phyloP scores from a whole-genome alignment of 1,140 invertebrate genomes.

The Oryctes rhinoceros region DNA sequence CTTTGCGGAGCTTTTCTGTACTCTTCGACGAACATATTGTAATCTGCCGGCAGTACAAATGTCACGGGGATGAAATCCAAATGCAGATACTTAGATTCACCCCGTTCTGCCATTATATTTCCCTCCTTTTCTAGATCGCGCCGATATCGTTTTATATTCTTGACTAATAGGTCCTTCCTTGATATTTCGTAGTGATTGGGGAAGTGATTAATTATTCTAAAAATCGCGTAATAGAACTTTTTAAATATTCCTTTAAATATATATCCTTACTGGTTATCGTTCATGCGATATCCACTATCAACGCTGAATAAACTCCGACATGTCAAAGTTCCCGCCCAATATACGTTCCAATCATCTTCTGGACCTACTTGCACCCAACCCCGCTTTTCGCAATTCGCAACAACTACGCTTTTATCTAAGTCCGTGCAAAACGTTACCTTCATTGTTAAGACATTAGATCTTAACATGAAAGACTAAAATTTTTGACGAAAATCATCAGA shows the following conservation, averaged over 20 bases:
- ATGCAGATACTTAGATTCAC: slow-evolving; percentile 77
- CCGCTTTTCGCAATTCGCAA: slow-evolving; percentile 92
- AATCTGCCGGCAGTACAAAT: slow-evolving; percentile 92
- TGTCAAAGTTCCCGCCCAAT: slow-evolving; percentile 92
- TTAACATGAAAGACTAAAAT: slow-evolving; percentile 41
- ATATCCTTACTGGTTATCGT: slow-evolving; percentile 84
- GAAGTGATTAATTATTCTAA: slow-evolving; percentile 87
- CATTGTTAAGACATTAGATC: slow-evolving; percentile 55
- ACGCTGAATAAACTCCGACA: slow-evolving; percentile 91
- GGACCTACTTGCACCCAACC: slow-evolving; percentile 90
- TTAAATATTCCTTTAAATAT: not conserved
- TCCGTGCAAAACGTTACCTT: slow-evolving; percentile 88
- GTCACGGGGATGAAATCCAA: slow-evolving; percentile 93
- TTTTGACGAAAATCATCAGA: slow-evolving; percentile 10
- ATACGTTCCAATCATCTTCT: slow-evolving; percentile 97
- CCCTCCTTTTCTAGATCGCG: slow-evolving; percentile 92
- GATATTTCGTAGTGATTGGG: slow-evolving; percentile 96
- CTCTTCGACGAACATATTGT: slow-evolving; percentile 96
- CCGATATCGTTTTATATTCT: slow-evolving; percentile 94
- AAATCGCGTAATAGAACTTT: slow-evolving; percentile 1
- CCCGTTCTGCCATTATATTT: slow-evolving; percentile 83
- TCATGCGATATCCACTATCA: slow-evolving; percentile 90
- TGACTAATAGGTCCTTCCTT: slow-evolving; percentile 92
- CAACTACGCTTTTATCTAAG: slow-evolving; percentile 93
- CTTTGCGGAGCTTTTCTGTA: slow-evolving; percentile 90